Conservation (phyloP, 2,888 invertebrate species). For the Philhelius pedissequus region DNA sequence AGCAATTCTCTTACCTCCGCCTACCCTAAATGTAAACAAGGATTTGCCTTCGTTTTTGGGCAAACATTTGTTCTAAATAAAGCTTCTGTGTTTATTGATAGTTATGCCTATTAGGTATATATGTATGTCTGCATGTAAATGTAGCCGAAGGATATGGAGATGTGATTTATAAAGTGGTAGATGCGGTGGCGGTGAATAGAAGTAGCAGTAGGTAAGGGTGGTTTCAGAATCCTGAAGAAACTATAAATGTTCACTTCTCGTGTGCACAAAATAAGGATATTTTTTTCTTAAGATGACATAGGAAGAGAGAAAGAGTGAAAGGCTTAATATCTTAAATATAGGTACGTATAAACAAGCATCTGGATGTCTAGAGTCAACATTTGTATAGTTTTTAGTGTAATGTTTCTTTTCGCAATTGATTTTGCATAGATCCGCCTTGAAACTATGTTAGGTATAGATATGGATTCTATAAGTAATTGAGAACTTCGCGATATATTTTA, state of each 20-base stretch:
- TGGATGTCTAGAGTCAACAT: not conserved
- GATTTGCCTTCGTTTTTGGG: slow-evolving; percentile 51
- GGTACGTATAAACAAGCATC: not conserved
- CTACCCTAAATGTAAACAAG: slow-evolving; percentile 34
- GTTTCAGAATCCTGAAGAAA: not conserved
- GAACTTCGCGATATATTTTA: too few relatives aligned
- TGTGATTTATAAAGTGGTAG: not conserved
- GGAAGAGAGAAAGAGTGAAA: not conserved
- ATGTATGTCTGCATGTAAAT: not conserved
- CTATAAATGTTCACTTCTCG: not conserved
- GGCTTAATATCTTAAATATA: not conserved
- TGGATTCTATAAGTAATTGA: too few relatives aligned
- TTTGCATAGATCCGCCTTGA: not conserved
- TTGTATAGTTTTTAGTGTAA: not conserved
- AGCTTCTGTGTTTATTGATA: slow-evolving; percentile 6
- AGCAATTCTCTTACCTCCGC: not conserved
- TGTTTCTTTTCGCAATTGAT: not conserved
- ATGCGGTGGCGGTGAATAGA: not conserved
- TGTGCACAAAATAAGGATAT: slow-evolving; percentile 8
- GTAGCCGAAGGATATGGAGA: not conserved
- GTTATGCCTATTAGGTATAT: not conserved
- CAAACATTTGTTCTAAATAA: slow-evolving; percentile 60
- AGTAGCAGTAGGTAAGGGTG: not conserved
- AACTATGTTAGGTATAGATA: not conserved
- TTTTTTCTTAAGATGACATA: not conserved